A percentile compares a stretch with the other conserved stretches of the same genome.
These are phyloP conservation scores for Ornithoptera alexandrae DNA, from an alignment of 2,888 invertebrate species.

Conservation along the genomic window DNA sequence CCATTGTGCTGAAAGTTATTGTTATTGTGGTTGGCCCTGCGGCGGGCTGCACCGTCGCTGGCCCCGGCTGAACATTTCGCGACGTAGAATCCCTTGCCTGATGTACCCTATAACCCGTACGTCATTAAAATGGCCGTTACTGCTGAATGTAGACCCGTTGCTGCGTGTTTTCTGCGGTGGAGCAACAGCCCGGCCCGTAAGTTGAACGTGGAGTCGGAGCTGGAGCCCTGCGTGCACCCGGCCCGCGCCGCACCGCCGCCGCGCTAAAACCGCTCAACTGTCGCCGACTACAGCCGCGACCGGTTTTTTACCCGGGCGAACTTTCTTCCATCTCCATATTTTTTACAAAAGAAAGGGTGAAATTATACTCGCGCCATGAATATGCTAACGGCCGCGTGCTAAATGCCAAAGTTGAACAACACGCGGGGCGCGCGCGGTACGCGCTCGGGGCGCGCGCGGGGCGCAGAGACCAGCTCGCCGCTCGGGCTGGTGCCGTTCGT, in stretches of 20 bases:
- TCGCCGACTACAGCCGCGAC: constrained; percentile 69
- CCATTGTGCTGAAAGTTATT: neutral
- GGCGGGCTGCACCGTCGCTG: too few relatives aligned
- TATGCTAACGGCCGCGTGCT: constrained; percentile 64
- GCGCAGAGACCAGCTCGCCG: constrained; percentile 41
- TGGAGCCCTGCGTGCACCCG: neutral
- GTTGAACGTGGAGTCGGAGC: neutral
- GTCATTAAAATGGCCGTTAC: neutral
- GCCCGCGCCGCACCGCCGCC: constrained; percentile 5
- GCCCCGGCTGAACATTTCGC: neutral
- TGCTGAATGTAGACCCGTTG: neutral
- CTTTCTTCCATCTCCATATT: constrained; percentile 77
- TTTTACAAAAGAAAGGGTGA: constrained; percentile 75
- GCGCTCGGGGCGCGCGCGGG: neutral
- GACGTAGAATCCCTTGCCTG: neutral
- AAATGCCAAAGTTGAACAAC: constrained; percentile 78
- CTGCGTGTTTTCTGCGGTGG: neutral
- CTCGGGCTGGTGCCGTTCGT: constrained; percentile 34
- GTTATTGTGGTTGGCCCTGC: too few relatives aligned
- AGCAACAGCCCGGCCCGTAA: neutral
- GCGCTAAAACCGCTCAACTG: constrained; percentile 55
- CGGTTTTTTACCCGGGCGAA: constrained; percentile 73
- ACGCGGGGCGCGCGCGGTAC: constrained; percentile 31
- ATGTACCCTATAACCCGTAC: neutral
- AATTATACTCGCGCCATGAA: constrained; percentile 68